These are phyloP conservation scores for Gadus macrocephalus DNA, from an alignment of 2,113 vertebrate species.

Conservation along the genomic window DNA sequence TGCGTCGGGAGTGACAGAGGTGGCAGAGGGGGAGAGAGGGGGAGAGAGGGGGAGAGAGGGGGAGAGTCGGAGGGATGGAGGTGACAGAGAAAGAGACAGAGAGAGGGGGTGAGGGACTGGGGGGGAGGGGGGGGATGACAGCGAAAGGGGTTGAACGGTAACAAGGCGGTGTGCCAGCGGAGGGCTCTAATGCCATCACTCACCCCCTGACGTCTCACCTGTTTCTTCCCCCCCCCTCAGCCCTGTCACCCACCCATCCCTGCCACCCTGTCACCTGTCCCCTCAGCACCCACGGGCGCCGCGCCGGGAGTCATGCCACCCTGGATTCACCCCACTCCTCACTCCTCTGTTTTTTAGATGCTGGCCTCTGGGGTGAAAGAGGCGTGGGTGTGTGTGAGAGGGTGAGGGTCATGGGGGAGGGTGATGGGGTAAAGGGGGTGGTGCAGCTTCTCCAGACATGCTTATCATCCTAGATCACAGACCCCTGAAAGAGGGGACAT, in stretches of 20 bases:
- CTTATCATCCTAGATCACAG: slow-evolving; percentile 66
- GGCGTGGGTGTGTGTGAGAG: neutral
- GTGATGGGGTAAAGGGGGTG: slow-evolving; percentile 45
- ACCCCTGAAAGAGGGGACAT: slow-evolving; percentile 26
- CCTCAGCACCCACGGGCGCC: slow-evolving; percentile 7
- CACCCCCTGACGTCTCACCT: slow-evolving; percentile 59
- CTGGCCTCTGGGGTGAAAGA: neutral
- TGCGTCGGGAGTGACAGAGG: slow-evolving; percentile 48
- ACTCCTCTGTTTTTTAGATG: slow-evolving; percentile 56
- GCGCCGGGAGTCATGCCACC: too few species aligned
- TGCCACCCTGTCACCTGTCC: slow-evolving; percentile 61
- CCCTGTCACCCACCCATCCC: slow-evolving; percentile 46
- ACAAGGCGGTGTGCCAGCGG: slow-evolving; percentile 18
- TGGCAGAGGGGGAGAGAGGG: slow-evolving; percentile 36
- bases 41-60: slow-evolving; percentile 40
- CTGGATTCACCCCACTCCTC: slow-evolving; percentile 17
- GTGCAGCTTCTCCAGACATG: slow-evolving; percentile 57
- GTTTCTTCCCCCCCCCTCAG: slow-evolving; percentile 61
- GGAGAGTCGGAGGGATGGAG: slow-evolving; percentile 36
- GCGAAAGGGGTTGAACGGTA: too few species aligned
- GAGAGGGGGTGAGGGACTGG: slow-evolving; percentile 43
- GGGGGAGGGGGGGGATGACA: slow-evolving; percentile 17
- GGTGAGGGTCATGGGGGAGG: slow-evolving; percentile 50
- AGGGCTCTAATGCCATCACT: slow-evolving; percentile 60
- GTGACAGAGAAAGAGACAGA: slow-evolving; percentile 53